Conservation (phyloP, 92 coral and sea anemone species). For the Palythoa heliodiscus region DNA sequence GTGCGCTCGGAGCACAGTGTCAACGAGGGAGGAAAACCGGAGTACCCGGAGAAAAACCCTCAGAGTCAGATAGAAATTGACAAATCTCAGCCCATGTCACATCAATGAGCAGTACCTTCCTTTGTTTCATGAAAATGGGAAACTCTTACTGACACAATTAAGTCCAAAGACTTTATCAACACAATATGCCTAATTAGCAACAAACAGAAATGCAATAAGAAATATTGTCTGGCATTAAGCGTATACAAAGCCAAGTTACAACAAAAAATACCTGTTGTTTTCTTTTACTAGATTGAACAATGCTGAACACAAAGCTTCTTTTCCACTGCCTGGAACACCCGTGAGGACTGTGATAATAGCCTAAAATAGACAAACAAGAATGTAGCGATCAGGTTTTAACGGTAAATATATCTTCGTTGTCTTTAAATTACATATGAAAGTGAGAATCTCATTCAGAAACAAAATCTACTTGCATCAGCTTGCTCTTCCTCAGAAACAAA, state of each 20-base stretch:
- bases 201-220: too few species aligned
- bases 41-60: too few species aligned
- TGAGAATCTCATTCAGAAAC: neutral
- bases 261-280: constrained; percentile 72
- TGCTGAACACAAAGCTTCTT: constrained; percentile 72
- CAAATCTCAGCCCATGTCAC: too few species aligned
- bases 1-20: too few species aligned
- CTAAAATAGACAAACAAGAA: constrained; percentile 34
- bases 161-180: too few species aligned
- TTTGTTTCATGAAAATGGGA: too few species aligned
- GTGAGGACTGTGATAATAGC: constrained; percentile 71
- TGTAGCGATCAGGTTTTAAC: neutral
- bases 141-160: too few species aligned
- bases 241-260: neutral
- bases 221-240: too few species aligned
- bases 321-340: constrained; percentile 85
- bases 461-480: constrained; percentile 22
- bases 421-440: neutral
- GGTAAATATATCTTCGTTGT: neutral
- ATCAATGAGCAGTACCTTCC: too few species aligned
- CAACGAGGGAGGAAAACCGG: too few species aligned
- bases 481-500: constrained; percentile 27
- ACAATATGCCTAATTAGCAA: too few species aligned
- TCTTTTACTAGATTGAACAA: constrained; percentile 77
- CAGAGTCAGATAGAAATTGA: too few species aligned